phyloP scores from a whole-genome alignment of 2,113 vertebrate genomes.

The Leucoraja erinaceus region DNA sequence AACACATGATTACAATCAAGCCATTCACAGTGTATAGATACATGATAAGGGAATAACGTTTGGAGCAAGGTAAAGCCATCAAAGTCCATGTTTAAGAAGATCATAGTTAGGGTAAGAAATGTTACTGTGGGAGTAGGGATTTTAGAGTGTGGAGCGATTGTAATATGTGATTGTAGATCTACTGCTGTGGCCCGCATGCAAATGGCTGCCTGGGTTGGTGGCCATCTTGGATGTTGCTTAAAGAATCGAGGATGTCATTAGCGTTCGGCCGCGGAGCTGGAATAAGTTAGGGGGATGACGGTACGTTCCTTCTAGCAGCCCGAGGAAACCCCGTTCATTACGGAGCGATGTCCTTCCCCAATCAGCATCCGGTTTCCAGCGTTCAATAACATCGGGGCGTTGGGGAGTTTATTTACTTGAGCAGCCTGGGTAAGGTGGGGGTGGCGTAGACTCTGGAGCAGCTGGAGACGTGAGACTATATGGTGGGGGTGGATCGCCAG shows the following conservation, averaged over 20 bases:
- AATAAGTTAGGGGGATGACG: background rate
- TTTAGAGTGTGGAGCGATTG: too few relatives aligned
- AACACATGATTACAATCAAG: too few relatives aligned
- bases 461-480: slow-evolving; percentile 67
- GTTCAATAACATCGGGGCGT: background rate
- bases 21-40: too few relatives aligned
- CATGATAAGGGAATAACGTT: too few relatives aligned
- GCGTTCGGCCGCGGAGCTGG: too few relatives aligned
- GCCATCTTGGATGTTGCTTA: background rate
- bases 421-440: slow-evolving; percentile 77
- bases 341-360: background rate
- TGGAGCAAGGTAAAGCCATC: too few relatives aligned
- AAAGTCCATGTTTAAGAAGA: too few relatives aligned
- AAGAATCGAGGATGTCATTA: background rate
- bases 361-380: background rate
- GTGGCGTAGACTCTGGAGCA: slow-evolving; percentile 60
- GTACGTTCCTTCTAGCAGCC: background rate
- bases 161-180: too few relatives aligned
- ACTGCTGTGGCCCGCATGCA: too few relatives aligned
- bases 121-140: too few relatives aligned
- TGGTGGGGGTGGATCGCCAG: slow-evolving; percentile 67
- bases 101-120: too few relatives aligned
- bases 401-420: slow-evolving; percentile 42
- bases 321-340: slow-evolving; percentile 2
- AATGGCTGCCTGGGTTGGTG: too few relatives aligned